Base-by-base conservation (phyloP, 1,140 invertebrate species). In the Lasaia peninsularis region DNA sequence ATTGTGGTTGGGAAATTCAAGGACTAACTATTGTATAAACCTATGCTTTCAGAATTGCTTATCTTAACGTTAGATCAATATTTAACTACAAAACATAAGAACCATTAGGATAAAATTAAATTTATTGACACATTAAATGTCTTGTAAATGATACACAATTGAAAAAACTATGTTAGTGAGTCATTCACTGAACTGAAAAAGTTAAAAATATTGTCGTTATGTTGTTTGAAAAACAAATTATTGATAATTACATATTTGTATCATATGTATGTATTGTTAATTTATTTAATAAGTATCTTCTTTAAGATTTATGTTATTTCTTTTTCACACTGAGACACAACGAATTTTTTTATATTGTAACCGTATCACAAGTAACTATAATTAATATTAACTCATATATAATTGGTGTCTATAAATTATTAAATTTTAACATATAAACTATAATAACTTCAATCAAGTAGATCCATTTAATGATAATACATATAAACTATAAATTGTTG, bases 131-230 rank as follows among this genome's bases (percentile, higher is more conserved):
- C 58, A 60, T 59, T 73, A 70, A 73, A 67, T 71, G 65, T 54
- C 58, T 63, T 73, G 65, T 69, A 72, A 70, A 78, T 75, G 67
- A 68, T 71, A 76, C 82, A 81, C 71, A 67, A 71, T 71, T 73
- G 63, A 71, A 66, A 70, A 77, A 35, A 44, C 73, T 67, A 80
- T 85, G 82, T 86, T 88, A 83, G 81, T 86, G 85, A 86, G 65
- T 70, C 58, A 82, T 82, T 88, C 83, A 88, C 85, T 86, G 85
- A 84, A 88, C 85, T 88, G 85, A 88, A 82, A 83, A 77, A 58
- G 80, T 86, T 86, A 69, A 84, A 72, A 85, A 80, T 86, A 86
- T 88, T 83, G 74, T 88, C 77, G 82, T 88, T 88, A 85, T 79
- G 70, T 88, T 83, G 73, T 85, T 85, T 83, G 69, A 77, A 73